These are phyloP conservation scores for Drosophila ananassae DNA, from an alignment of 1,140 invertebrate genomes.

Conservation along the genomic window DNA sequence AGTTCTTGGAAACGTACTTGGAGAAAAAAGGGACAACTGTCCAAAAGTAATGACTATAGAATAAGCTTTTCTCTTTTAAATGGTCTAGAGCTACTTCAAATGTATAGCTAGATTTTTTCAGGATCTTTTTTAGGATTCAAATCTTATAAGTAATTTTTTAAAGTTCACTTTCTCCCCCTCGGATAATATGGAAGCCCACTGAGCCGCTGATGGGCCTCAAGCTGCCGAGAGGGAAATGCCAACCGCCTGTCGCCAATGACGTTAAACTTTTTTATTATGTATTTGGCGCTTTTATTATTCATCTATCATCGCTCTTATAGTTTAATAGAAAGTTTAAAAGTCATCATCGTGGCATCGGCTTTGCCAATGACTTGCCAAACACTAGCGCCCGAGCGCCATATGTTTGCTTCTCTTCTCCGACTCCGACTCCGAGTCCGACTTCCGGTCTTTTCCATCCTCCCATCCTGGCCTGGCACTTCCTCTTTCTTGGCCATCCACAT, in stretches of 20 bases:
- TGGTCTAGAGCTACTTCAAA: too few relatives aligned
- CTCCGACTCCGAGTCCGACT: neutral
- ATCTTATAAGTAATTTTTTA: neutral
- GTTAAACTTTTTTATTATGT: slow-evolving; percentile 79
- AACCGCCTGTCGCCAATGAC: slow-evolving; percentile 66
- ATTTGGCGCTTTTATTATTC: slow-evolving; percentile 79
- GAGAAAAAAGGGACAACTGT: too few relatives aligned
- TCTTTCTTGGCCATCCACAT: neutral
- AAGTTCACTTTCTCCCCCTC: slow-evolving; percentile 17
- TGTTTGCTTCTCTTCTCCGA: slow-evolving; percentile 21
- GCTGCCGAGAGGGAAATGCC: slow-evolving; percentile 16
- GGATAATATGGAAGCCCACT: slow-evolving; percentile 57
- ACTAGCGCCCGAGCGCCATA: slow-evolving; percentile 46
- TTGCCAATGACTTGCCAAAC: slow-evolving; percentile 68
- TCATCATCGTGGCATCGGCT: slow-evolving; percentile 64
- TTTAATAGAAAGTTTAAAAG: slow-evolving; percentile 83
- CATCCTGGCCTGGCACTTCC: neutral
- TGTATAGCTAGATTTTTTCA: too few relatives aligned
- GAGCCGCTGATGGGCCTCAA: slow-evolving; percentile 33
- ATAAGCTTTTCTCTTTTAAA: too few relatives aligned
- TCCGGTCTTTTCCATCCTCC: too few relatives aligned
- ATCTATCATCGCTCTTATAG: slow-evolving; percentile 81
- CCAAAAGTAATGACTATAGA: too few relatives aligned
- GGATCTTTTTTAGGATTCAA: too few relatives aligned
- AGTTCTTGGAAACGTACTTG: neutral